Evolutionary conservation across 2,888 invertebrate species (phyloP).

Genomic region (Dasysyrphus albostriatus): DNA sequence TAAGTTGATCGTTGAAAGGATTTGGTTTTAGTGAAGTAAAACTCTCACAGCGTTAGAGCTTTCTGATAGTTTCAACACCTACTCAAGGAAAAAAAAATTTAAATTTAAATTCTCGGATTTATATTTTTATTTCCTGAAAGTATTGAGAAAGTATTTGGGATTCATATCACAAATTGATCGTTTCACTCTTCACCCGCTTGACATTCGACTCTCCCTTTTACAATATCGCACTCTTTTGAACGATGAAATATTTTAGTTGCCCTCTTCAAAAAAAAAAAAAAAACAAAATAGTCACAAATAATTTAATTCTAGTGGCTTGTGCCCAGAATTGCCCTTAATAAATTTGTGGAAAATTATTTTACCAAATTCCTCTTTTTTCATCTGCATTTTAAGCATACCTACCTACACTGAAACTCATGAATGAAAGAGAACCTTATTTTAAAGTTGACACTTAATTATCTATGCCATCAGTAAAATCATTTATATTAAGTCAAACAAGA

Average conservation of each 20-base stretch:
- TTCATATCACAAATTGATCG: slow-evolving; percentile 30
- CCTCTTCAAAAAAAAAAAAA: slow-evolving; percentile 8
- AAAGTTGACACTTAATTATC: slow-evolving; percentile 75
- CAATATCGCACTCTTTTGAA: background rate
- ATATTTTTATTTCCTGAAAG: background rate
- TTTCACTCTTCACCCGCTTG: slow-evolving; percentile 10
- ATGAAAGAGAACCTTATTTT: slow-evolving; percentile 63
- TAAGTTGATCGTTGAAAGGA: too few species aligned
- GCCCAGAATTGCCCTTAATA: slow-evolving; percentile 61
- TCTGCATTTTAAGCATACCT: slow-evolving; percentile 16
- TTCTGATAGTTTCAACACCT: too few species aligned
- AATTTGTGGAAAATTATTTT: slow-evolving; percentile 46
- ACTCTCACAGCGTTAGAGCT: too few species aligned
- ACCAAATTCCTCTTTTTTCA: background rate
- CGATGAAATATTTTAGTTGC: background rate
- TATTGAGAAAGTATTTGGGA: background rate
- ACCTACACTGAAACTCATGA: slow-evolving; percentile 2
- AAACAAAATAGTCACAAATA: slow-evolving; percentile 48
- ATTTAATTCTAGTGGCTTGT: slow-evolving; percentile 59
- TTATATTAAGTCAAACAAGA: slow-evolving; percentile 66
- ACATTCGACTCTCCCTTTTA: background rate
- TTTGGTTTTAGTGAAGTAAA: too few species aligned
- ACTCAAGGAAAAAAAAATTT: background rate
- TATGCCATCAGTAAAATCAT: slow-evolving; percentile 71
- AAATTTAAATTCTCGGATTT: background rate